A percentile compares a stretch with the other conserved stretches of the same genome.
phyloP scores from a whole-genome alignment of 2,113 vertebrate genomes.

The Hemichromis elongatus region DNA sequence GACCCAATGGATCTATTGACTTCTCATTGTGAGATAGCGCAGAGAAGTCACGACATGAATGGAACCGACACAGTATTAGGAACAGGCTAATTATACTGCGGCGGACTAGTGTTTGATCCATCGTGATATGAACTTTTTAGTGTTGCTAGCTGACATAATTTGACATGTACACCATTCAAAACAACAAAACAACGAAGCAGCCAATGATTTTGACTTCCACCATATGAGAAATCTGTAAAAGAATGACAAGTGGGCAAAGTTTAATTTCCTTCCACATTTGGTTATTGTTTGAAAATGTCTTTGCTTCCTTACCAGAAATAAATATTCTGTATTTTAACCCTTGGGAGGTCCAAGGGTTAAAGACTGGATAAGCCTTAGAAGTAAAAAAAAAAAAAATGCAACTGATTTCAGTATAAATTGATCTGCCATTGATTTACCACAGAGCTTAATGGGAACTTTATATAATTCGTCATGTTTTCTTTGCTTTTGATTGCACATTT shows the following conservation, averaged over 20 bases:
- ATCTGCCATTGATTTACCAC: background rate
- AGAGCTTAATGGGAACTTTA: background rate
- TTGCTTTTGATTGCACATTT: background rate
- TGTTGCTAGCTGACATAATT: background rate
- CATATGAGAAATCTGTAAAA: background rate
- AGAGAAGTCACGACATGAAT: background rate
- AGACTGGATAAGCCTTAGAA: background rate
- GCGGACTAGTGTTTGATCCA: background rate
- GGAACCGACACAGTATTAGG: background rate
- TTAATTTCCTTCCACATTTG: too few relatives aligned
- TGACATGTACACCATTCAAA: background rate
- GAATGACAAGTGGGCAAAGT: background rate
- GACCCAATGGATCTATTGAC: background rate
- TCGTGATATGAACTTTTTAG: background rate
- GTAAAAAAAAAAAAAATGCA: background rate
- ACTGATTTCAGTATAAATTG: background rate
- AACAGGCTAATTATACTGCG: background rate
- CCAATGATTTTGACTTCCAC: background rate
- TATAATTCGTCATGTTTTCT: background rate
- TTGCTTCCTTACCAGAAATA: too few relatives aligned
- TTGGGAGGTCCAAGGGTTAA: too few relatives aligned
- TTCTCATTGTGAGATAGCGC: background rate
- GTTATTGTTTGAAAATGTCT: background rate
- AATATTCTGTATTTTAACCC: background rate
- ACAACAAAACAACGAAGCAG: background rate